Percentiles rank a stretch among this genome's conserved stretches.
Conservation (phyloP, 2,888 invertebrate species). For the Heteromyza rotundicornis region DNA sequence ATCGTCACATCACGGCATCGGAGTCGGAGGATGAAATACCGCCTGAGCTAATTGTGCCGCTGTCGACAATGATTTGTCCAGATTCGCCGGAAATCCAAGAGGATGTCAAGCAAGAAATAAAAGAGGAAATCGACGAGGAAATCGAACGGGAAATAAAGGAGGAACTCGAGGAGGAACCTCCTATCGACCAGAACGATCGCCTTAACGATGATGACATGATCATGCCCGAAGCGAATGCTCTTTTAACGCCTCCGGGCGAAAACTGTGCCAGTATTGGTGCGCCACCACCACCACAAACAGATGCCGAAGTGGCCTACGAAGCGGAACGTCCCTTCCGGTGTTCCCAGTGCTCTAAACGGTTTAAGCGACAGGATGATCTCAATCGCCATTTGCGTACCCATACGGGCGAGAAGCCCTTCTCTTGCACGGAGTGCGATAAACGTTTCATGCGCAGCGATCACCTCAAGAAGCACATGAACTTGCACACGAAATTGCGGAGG, state of each 20-base stretch:
- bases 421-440: conserved; percentile 49
- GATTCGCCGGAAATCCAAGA: neutral
- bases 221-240: neutral
- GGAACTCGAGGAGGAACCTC: neutral
- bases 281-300: conserved; percentile 41
- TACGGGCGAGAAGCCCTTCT: conserved; percentile 55
- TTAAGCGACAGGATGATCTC: conserved; percentile 57
- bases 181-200: too few relatives aligned
- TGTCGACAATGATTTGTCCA: neutral
- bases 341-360: conserved; percentile 47
- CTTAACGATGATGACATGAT: conserved; percentile 34
- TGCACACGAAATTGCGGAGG: conserved; percentile 45
- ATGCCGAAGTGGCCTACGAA: conserved; percentile 45
- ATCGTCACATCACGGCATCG: neutral
- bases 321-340: conserved; percentile 48
- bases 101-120: neutral
- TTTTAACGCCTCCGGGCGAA: neutral
- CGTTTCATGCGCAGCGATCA: conserved; percentile 57
- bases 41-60: neutral
- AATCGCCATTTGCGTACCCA: conserved; percentile 57
- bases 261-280: conserved; percentile 24
- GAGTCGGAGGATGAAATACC: neutral
- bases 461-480: conserved; percentile 56
- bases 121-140: neutral
- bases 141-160: conserved; percentile 18